A percentile compares a stretch with the other conserved stretches of the same genome.
phyloP scores from a whole-genome alignment of 2,113 vertebrate species.

The Symphodus melops region DNA sequence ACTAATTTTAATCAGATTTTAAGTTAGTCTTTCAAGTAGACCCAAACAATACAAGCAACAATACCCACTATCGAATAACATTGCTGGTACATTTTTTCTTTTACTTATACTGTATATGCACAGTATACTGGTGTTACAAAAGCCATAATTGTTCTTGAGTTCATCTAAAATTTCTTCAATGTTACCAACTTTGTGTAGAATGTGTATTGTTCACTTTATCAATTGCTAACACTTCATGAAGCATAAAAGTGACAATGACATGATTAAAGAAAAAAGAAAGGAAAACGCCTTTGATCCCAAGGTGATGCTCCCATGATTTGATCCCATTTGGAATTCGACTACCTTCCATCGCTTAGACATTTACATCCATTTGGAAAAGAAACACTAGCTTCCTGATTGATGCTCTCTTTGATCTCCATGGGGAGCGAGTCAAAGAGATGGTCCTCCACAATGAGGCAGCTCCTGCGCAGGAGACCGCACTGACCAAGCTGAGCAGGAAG shows the following conservation, averaged over 20 bases:
- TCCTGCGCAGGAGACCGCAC: conserved; percentile 91
- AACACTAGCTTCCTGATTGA: conserved; percentile 91
- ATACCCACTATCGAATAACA: not conserved
- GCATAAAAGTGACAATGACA: conserved; percentile 32
- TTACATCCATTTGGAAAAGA: conserved; percentile 91
- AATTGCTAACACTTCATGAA: conserved; percentile 3
- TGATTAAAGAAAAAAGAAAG: conserved; percentile 16
- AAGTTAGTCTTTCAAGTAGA: not conserved
- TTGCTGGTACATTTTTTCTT: not conserved
- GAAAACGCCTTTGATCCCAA: not conserved
- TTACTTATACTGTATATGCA: not conserved
- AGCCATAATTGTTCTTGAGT: not conserved
- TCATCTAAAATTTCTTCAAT: not conserved
- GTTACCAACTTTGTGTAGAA: conserved; percentile 9
- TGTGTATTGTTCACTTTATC: conserved; percentile 13
- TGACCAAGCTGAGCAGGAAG: conserved; percentile 91
- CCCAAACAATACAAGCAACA: not conserved
- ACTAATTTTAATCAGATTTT: not conserved
- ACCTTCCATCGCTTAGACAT: conserved; percentile 67
- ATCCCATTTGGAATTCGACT: conserved; percentile 1
- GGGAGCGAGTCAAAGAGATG: conserved; percentile 97
- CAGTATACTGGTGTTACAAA: not conserved
- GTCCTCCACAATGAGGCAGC: conserved; percentile 93
- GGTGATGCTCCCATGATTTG: not conserved
- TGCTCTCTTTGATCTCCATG: conserved; percentile 91